Percentiles rank a stretch among this genome's conserved stretches.
Conservation (phyloP, 1,140 invertebrate species). For the Drosophila hydei region DNA sequence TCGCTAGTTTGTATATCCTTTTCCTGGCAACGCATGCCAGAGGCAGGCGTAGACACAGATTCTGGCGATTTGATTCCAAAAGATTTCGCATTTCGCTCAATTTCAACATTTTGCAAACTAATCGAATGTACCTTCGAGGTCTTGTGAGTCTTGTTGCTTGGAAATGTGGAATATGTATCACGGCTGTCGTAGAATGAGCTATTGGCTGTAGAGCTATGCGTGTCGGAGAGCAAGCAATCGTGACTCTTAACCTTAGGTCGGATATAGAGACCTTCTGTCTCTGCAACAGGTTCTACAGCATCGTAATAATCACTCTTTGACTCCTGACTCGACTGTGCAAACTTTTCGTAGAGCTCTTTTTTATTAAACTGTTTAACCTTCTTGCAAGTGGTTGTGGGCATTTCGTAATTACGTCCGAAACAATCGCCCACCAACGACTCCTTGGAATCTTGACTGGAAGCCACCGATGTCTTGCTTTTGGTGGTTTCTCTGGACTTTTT, state of each 20-base stretch:
- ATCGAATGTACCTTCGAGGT: conserved; percentile 87
- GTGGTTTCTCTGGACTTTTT: conserved; percentile 87
- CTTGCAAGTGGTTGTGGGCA: conserved; percentile 83
- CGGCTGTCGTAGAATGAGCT: conserved; percentile 87
- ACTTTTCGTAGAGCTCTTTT: conserved; percentile 84
- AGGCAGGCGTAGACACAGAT: conserved; percentile 68
- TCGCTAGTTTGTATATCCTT: conserved; percentile 78
- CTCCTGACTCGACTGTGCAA: conserved; percentile 87
- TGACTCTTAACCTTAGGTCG: conserved; percentile 85
- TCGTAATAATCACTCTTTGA: conserved; percentile 88
- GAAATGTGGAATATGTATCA: conserved; percentile 87
- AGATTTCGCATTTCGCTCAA: conserved; percentile 86
- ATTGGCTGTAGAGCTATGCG: conserved; percentile 85
- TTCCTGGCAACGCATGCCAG: conserved; percentile 66
- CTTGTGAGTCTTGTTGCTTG: conserved; percentile 86
- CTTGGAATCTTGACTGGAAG: conserved; percentile 88
- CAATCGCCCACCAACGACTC: conserved; percentile 79
- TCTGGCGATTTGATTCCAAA: conserved; percentile 78
- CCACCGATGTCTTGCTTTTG: conserved; percentile 86
- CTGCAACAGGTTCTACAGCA: conserved; percentile 71
- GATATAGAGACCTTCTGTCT: conserved; percentile 58
- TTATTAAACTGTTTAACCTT: conserved; percentile 78
- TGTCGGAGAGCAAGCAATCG: conserved; percentile 86
- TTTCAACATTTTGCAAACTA: conserved; percentile 88
- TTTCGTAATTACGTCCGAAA: conserved; percentile 80